Conservation (phyloP, 2,113 vertebrate species). For the Misgurnus anguillicaudatus region DNA sequence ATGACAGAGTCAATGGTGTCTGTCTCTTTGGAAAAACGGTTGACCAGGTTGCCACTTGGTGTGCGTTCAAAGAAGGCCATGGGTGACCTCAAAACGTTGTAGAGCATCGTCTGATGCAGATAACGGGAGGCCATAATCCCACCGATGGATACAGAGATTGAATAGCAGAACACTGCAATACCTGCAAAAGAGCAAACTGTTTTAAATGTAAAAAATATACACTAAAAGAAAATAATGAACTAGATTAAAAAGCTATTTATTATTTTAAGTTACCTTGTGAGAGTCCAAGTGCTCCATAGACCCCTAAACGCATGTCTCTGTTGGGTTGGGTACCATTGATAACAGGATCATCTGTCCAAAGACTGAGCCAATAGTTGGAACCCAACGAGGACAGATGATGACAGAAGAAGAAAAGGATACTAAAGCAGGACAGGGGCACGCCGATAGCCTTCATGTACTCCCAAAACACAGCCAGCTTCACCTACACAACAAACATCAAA, state of each 20-base stretch:
- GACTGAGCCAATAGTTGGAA: constrained; percentile 96
- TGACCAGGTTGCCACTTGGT: constrained; percentile 94
- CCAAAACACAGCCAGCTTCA: constrained; percentile 89
- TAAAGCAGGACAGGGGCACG: constrained; percentile 79
- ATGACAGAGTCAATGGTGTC: constrained; percentile 93
- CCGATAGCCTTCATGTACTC: constrained; percentile 93
- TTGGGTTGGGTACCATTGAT: constrained; percentile 88
- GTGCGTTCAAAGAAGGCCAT: constrained; percentile 96
- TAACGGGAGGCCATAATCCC: constrained; percentile 87
- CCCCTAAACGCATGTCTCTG: constrained; percentile 80
- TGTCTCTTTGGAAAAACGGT: constrained; percentile 94
- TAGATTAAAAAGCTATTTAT: neutral
- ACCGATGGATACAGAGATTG: constrained; percentile 86
- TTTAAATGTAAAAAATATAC: no score
- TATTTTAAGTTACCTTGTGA: constrained; percentile 82
- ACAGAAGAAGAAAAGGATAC: constrained; percentile 84
- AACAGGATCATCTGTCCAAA: constrained; percentile 92
- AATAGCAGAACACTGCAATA: constrained; percentile 86
- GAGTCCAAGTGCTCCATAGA: constrained; percentile 87
- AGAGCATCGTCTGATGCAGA: constrained; percentile 86
- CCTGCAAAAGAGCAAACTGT: constrained; percentile 70
- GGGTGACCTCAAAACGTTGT: constrained; percentile 87
- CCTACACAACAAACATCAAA: constrained; percentile 67
- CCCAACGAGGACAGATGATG: constrained; percentile 83
- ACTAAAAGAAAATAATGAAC: neutral